Conservation (phyloP, 2,797 vertebrate species). For the Alfaro cultratus region DNA sequence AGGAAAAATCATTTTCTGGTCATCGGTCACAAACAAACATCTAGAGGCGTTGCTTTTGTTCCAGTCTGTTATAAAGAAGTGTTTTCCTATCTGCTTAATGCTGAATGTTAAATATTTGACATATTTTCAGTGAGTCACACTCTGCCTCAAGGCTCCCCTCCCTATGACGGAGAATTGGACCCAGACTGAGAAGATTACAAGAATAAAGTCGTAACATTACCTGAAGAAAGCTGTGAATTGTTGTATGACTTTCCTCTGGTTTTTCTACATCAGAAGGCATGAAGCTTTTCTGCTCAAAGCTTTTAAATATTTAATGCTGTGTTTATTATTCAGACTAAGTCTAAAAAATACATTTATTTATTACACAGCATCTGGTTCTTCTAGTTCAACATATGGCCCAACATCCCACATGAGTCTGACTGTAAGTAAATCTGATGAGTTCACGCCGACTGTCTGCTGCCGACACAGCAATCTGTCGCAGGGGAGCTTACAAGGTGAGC, state of each 20-base stretch:
- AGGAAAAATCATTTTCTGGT: background rate
- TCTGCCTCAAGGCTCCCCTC: background rate
- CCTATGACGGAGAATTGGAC: background rate
- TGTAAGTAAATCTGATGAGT: constrained; percentile 59
- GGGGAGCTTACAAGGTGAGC: constrained; percentile 29
- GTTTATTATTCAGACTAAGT: background rate
- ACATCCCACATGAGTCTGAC: constrained; percentile 18
- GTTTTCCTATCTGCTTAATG: background rate
- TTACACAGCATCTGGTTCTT: constrained; percentile 56
- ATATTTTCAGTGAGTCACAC: background rate
- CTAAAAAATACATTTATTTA: constrained; percentile 29
- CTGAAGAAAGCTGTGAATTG: background rate
- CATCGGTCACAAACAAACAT: background rate
- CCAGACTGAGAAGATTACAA: background rate
- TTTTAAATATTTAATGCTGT: background rate
- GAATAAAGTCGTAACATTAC: background rate
- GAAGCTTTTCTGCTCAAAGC: background rate
- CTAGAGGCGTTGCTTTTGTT: background rate
- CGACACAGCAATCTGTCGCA: constrained; percentile 14
- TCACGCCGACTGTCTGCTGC: background rate
- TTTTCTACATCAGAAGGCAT: background rate
- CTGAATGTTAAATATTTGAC: background rate
- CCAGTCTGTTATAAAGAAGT: background rate
- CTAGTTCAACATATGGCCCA: constrained; percentile 40
- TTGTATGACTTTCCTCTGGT: background rate